Evolutionary conservation across 2,888 invertebrate species (phyloP).

Genomic region (Hydroisotoma schaefferi): DNA sequence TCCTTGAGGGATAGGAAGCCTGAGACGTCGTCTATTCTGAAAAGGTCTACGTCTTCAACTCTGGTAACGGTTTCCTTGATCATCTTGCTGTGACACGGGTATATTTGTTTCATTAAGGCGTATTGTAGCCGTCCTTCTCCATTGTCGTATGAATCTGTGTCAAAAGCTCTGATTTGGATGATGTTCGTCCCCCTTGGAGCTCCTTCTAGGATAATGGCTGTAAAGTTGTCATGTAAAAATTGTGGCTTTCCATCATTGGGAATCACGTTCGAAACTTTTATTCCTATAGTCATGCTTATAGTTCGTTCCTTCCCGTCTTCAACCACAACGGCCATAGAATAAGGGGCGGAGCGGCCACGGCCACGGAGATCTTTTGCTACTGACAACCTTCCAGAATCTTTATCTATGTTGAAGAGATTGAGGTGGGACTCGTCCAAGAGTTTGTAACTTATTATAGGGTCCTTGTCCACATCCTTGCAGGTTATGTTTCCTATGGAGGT

Average conservation of each 20-base stretch:
- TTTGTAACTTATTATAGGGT: slow-evolving; percentile 34
- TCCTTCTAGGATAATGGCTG: slow-evolving; percentile 50
- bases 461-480: slow-evolving; percentile 72
- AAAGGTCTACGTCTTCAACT: slow-evolving; percentile 41
- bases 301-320: slow-evolving; percentile 47
- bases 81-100: slow-evolving; percentile 40
- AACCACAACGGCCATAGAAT: slow-evolving; percentile 33
- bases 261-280: slow-evolving; percentile 45
- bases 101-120: slow-evolving; percentile 43
- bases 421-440: slow-evolving; percentile 40
- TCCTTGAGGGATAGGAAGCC: slow-evolving; percentile 69
- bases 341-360: slow-evolving; percentile 42
- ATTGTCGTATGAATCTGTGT: slow-evolving; percentile 47
- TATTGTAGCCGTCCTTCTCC: slow-evolving; percentile 45
- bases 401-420: slow-evolving; percentile 40
- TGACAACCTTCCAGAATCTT: slow-evolving; percentile 35
- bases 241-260: slow-evolving; percentile 51
- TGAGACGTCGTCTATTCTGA: slow-evolving; percentile 58
- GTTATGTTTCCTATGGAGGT: slow-evolving; percentile 65
- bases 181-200: slow-evolving; percentile 46
- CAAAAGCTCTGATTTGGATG: slow-evolving; percentile 38
- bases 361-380: slow-evolving; percentile 40
- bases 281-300: slow-evolving; percentile 32
- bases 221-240: slow-evolving; percentile 48
- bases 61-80: slow-evolving; percentile 26